Percentiles rank a stretch among this genome's conserved stretches.
Evolutionary conservation across 2,797 vertebrate genomes (phyloP).

Genomic region (Ctenosaura bakeri): DNA sequence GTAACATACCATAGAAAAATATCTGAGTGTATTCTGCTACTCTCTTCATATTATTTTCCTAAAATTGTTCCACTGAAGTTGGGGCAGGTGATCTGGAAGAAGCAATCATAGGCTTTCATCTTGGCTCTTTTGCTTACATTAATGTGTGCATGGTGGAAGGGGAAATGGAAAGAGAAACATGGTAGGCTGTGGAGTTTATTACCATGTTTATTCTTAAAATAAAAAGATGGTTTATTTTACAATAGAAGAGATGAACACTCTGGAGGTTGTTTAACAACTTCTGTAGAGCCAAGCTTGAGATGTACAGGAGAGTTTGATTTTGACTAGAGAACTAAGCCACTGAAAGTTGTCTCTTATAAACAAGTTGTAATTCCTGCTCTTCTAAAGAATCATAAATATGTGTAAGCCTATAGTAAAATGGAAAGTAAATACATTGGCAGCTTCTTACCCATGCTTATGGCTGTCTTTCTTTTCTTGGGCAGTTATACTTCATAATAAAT

Average conservation of each 20-base stretch:
- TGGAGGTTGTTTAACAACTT: slow-evolving; percentile 58
- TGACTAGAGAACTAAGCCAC: slow-evolving; percentile 33
- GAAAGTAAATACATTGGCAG: slow-evolving; percentile 55
- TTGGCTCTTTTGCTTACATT: slow-evolving; percentile 58
- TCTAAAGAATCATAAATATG: slow-evolving; percentile 72
- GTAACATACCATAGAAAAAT: slow-evolving; percentile 49
- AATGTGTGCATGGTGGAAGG: slow-evolving; percentile 13
- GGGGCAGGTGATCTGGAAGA: background rate
- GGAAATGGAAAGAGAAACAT: slow-evolving; percentile 41
- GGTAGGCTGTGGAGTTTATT: slow-evolving; percentile 62
- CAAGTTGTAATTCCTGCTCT: slow-evolving; percentile 55
- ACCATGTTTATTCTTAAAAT: slow-evolving; percentile 46
- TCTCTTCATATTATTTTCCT: slow-evolving; percentile 6
- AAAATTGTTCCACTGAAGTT: background rate
- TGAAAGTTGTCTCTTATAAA: slow-evolving; percentile 49
- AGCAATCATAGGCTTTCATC: slow-evolving; percentile 21
- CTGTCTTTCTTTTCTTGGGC: slow-evolving; percentile 63
- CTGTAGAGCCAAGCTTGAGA: slow-evolving; percentile 38
- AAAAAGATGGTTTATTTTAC: slow-evolving; percentile 48
- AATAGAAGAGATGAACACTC: slow-evolving; percentile 64
- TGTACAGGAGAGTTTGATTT: slow-evolving; percentile 40
- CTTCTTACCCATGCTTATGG: slow-evolving; percentile 56
- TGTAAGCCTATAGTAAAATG: slow-evolving; percentile 63
- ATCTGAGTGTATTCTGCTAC: background rate
- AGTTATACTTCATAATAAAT: slow-evolving; percentile 79